Evolutionary conservation across 2,797 vertebrate genomes (phyloP).

Genomic region (Threskiornis aethiopicus): DNA sequence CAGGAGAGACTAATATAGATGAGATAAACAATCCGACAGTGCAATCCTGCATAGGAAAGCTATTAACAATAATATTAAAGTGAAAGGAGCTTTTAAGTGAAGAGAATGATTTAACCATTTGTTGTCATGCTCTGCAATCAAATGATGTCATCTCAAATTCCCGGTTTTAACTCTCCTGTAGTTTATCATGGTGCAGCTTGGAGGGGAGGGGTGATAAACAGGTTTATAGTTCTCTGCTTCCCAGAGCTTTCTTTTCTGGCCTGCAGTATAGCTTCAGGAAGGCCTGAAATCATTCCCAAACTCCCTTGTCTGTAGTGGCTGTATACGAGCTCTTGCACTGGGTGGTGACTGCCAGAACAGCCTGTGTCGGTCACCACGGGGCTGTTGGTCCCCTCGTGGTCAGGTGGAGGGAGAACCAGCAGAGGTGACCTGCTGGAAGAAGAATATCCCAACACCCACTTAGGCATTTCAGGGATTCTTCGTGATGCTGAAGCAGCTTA

Average conservation of each 20-base stretch:
- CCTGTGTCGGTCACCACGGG: accelerated
- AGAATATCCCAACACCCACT: neutral
- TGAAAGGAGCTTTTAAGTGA: neutral
- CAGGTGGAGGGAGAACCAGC: neutral
- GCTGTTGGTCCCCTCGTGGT: neutral
- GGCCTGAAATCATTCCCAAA: neutral
- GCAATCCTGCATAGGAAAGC: neutral
- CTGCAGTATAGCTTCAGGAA: neutral
- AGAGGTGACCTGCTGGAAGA: neutral
- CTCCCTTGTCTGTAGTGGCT: neutral
- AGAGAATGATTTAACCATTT: neutral
- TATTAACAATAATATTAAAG: conserved; percentile 6
- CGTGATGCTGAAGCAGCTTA: neutral
- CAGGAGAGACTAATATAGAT: neutral
- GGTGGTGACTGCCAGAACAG: neutral
- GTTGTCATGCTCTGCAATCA: neutral
- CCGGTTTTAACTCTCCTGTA: neutral
- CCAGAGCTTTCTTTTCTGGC: neutral
- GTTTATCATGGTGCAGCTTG: neutral
- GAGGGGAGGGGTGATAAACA: neutral
- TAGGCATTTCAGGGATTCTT: neutral
- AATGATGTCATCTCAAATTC: neutral
- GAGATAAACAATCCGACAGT: neutral
- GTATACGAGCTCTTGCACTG: neutral
- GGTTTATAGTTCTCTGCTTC: neutral